Evolutionary conservation across 1,140 invertebrate genomes (phyloP).

Genomic region (Cardiocondyla obscurior): DNA sequence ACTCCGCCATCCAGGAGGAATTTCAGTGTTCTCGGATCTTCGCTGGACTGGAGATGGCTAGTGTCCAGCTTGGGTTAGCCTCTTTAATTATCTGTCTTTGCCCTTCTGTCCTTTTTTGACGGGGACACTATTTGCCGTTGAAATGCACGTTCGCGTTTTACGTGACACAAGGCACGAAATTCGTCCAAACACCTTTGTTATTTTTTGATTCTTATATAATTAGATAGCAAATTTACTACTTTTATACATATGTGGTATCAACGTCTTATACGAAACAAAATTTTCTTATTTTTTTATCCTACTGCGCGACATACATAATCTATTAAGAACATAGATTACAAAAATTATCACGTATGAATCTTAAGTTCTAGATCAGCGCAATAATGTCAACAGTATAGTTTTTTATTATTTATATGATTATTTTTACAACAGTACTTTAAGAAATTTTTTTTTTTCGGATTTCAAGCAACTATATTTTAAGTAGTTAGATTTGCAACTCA

Average conservation of each 20-base stretch:
- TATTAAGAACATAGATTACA: not conserved
- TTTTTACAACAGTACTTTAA: not conserved
- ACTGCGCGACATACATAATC: not conserved
- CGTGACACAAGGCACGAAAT: constrained; percentile 46
- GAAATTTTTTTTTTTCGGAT: not conserved
- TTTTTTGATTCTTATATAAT: constrained; percentile 24
- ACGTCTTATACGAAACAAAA: not conserved
- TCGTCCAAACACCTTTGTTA: constrained; percentile 28
- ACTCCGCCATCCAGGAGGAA: constrained; percentile 57
- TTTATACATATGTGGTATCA: not conserved
- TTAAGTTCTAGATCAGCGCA: not conserved
- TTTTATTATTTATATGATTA: not conserved
- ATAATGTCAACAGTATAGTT: not conserved
- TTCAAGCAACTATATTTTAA: not conserved
- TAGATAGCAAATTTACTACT: not conserved
- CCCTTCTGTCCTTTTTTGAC: constrained; percentile 24
- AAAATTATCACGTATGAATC: not conserved
- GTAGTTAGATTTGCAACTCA: not conserved
- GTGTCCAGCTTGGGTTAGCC: constrained; percentile 73
- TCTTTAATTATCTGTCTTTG: constrained; percentile 75
- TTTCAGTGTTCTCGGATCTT: constrained; percentile 52
- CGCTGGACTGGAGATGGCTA: constrained; percentile 64
- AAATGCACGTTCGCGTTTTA: constrained; percentile 58
- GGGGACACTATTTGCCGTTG: constrained; percentile 20
- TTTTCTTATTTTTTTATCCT: not conserved